Conservation (phyloP, 2,797 vertebrate genomes). For the Astyanax mexicanus region DNA sequence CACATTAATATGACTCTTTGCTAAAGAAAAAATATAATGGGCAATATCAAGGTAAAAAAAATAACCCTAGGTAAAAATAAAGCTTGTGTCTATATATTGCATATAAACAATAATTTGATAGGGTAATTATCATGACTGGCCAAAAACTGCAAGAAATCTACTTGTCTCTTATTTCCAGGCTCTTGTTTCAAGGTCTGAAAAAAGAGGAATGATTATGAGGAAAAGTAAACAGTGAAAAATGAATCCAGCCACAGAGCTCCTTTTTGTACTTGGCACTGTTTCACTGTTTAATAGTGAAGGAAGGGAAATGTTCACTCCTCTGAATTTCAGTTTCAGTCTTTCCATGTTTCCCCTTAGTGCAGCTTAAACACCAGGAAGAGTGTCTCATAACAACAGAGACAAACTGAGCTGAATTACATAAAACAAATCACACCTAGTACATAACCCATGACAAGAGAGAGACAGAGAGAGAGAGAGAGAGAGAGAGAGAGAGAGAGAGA, state of each 20-base stretch:
- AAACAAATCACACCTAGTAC: no score
- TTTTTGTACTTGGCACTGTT: background rate
- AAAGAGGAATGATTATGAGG: background rate
- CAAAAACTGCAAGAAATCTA: conserved; percentile 20
- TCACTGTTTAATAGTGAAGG: background rate
- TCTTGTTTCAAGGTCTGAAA: conserved; percentile 30
- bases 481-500: no score
- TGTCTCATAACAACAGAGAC: background rate
- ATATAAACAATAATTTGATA: no score
- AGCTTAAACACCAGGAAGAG: conserved; percentile 1
- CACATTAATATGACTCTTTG: no score
- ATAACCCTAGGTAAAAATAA: no score
- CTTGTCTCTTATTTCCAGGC: background rate
- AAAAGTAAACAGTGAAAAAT: background rate
- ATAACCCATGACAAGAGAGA: no score
- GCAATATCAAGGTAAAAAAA: no score
- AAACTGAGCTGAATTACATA: background rate
- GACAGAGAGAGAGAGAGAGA: background rate
- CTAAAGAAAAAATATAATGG: no score
- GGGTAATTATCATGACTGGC: no score
- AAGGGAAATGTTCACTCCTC: background rate
- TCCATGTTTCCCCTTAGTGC: background rate
- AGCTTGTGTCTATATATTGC: no score
- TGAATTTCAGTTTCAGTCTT: background rate
- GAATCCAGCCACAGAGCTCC: background rate